Conservation (phyloP, 2,888 invertebrate genomes). For the Poecilus cupreus region DNA sequence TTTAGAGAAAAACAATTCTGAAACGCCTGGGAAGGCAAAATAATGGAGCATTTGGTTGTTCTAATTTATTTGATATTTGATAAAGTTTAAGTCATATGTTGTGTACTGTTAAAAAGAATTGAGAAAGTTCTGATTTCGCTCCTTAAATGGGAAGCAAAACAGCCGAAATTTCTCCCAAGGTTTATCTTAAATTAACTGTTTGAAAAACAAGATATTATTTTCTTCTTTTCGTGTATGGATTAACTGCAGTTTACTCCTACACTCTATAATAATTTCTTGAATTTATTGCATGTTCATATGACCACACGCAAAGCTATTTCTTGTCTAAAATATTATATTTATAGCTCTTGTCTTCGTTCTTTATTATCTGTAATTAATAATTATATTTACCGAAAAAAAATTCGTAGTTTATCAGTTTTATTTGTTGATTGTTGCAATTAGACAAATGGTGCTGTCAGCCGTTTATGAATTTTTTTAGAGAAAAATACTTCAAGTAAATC, state of each 20-base stretch:
- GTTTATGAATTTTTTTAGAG: too few species aligned
- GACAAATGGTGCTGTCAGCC: too few species aligned
- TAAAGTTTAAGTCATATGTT: too few species aligned
- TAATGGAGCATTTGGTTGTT: too few species aligned
- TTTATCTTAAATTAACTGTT: background rate
- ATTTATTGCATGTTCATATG: background rate
- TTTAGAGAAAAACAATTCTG: too few species aligned
- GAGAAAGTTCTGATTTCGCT: slow-evolving; percentile 4
- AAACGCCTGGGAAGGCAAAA: too few species aligned
- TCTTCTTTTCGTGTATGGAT: too few species aligned
- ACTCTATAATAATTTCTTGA: background rate
- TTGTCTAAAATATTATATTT: background rate
- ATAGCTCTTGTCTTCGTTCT: background rate
- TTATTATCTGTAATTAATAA: background rate
- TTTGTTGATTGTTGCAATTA: too few species aligned
- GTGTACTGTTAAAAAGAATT: background rate
- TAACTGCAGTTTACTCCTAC: slow-evolving; percentile 23
- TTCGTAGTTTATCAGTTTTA: too few species aligned
- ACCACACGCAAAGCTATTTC: background rate
- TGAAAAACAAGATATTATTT: too few species aligned
- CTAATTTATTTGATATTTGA: too few species aligned
- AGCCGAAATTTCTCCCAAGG: slow-evolving; percentile 15
- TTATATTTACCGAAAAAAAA: background rate
- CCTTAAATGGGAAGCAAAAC: background rate
- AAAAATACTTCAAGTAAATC: too few species aligned